Conservation (phyloP, 2,888 invertebrate genomes). For the Andricus curvator region DNA sequence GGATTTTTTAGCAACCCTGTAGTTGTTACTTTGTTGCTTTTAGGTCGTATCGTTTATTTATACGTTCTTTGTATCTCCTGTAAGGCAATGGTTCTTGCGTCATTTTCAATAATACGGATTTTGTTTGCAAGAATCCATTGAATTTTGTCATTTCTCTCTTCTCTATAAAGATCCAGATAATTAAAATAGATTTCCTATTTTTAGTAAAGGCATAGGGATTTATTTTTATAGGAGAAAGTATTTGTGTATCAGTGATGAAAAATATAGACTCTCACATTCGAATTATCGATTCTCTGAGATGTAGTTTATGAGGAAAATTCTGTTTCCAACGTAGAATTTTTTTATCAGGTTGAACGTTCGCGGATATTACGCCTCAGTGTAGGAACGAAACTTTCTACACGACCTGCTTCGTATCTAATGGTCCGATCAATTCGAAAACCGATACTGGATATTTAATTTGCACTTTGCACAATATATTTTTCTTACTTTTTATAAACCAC, state of each 20-base stretch:
- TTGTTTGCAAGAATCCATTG: background rate
- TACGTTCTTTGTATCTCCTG: background rate
- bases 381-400: background rate
- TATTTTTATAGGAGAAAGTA: background rate
- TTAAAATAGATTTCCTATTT: too few species aligned
- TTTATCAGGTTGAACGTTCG: background rate
- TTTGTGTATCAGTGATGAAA: background rate
- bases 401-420: background rate
- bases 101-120: background rate
- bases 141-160: background rate
- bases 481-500: background rate
- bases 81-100: background rate
- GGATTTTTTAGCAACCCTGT: too few species aligned
- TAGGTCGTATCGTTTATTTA: background rate
- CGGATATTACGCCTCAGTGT: conserved; percentile 2
- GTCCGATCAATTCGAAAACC: background rate
- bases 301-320: background rate
- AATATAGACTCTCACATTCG: background rate
- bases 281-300: background rate
- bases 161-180: too few species aligned
- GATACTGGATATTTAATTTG: background rate
- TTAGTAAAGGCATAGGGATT: background rate
- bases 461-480: background rate
- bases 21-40: background rate
- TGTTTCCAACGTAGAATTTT: background rate